Conservation (phyloP, 2,113 vertebrate genomes). For the Peromyscus maniculatus region DNA sequence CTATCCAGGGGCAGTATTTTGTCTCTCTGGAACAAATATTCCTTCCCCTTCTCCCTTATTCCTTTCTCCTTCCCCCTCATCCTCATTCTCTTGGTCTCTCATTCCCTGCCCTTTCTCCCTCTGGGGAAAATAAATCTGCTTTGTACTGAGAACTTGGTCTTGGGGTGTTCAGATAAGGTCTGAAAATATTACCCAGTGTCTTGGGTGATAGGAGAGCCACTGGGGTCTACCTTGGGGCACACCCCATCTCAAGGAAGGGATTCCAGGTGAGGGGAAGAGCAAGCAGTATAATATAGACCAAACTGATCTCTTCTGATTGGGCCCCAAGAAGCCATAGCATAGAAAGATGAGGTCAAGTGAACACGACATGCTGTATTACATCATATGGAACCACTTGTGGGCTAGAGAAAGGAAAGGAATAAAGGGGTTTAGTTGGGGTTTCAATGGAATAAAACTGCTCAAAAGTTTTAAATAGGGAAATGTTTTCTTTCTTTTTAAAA, state of each 20-base stretch:
- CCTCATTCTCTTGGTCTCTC: not conserved
- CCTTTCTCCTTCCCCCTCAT: no score
- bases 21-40: not conserved
- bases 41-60: not conserved
- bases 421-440: not conserved
- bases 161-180: not conserved
- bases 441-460: not conserved
- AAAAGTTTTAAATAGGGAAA: not conserved
- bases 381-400: no score
- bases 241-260: no score
- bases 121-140: not conserved
- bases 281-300: not conserved
- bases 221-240: not conserved
- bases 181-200: not conserved
- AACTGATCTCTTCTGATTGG: not conserved
- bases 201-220: not conserved
- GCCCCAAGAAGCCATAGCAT: not conserved
- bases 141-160: not conserved
- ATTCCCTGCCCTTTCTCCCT: not conserved
- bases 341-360: not conserved
- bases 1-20: not conserved
- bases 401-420: not conserved
- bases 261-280: not conserved
- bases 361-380: rapidly evolving
- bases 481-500: not conserved